These are phyloP conservation scores for Cheilosia pagana DNA, from an alignment of 2,888 invertebrate species.

Conservation along the genomic window DNA sequence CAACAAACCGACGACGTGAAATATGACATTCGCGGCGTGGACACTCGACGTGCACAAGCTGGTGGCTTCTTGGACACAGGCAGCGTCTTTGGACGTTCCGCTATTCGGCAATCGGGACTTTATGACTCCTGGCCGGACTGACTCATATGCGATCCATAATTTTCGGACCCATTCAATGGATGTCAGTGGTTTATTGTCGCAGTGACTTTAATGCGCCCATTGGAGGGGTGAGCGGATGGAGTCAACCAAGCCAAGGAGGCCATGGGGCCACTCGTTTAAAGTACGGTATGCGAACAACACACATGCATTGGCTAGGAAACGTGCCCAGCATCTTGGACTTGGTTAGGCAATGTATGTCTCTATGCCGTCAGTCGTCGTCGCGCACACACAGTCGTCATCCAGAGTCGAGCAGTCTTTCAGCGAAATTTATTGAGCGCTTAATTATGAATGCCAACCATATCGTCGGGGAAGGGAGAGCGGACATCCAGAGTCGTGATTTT, in stretches of 20 bases:
- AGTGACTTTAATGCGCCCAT: constrained; percentile 69
- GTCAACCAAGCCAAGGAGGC: constrained; percentile 47
- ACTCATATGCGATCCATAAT: constrained; percentile 69
- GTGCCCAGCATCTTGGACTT: constrained; percentile 48
- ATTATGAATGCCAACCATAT: constrained; percentile 70
- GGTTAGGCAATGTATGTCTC: constrained; percentile 59
- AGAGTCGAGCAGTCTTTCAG: constrained; percentile 41
- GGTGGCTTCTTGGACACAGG: constrained; percentile 18
- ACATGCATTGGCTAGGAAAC: constrained; percentile 29
- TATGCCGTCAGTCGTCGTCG: constrained; percentile 44
- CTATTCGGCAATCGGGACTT: constrained; percentile 66
- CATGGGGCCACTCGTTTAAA: constrained; percentile 52
- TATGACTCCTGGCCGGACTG: constrained; percentile 64
- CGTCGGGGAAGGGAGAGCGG: constrained; percentile 31
- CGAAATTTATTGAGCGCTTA: constrained; percentile 74
- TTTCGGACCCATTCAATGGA: constrained; percentile 69
- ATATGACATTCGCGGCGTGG: constrained; percentile 64
- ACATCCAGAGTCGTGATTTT: constrained; percentile 68
- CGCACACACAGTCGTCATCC: constrained; percentile 38
- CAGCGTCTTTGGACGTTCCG: constrained; percentile 45
- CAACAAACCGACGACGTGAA: constrained; percentile 53
- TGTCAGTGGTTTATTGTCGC: constrained; percentile 73
- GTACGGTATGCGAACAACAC: constrained; percentile 2
- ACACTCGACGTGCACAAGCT: constrained; percentile 43
- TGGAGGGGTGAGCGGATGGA: not conserved